phyloP scores from a whole-genome alignment of 1,140 invertebrate species.

The Calosoma granatense region DNA sequence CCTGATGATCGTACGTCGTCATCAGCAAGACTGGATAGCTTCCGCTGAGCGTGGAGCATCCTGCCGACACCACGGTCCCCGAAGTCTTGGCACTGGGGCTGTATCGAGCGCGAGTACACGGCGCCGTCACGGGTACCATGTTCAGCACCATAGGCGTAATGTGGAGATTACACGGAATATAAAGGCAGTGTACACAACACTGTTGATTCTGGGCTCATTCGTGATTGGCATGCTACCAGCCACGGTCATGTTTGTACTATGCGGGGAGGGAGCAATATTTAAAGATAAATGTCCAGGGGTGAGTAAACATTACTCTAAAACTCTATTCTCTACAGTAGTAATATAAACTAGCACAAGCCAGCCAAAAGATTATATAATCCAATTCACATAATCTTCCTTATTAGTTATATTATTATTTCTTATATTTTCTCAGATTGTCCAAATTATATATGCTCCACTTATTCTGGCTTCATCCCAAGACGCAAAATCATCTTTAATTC shows the following conservation, averaged over 20 bases:
- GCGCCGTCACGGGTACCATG: neutral
- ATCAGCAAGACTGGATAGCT: conserved; percentile 39
- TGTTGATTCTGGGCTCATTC: conserved; percentile 57
- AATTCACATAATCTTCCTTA: too few relatives aligned
- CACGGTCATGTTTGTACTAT: conserved; percentile 39
- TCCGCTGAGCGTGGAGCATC: conserved; percentile 30
- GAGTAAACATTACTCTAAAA: neutral
- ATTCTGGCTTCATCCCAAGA: too few relatives aligned
- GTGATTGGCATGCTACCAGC: conserved; percentile 55
- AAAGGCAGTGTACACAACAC: conserved; percentile 55
- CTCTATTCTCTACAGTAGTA: neutral
- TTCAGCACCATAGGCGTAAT: neutral
- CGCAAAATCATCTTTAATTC: too few relatives aligned
- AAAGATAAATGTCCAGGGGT: too few relatives aligned
- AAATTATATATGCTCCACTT: too few relatives aligned
- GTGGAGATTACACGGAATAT: conserved; percentile 38
- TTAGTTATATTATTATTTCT: too few relatives aligned
- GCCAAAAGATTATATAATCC: too few relatives aligned
- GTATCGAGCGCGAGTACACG: neutral
- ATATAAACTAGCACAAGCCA: too few relatives aligned
- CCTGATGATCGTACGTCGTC: conserved; percentile 41
- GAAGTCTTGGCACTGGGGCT: conserved; percentile 11
- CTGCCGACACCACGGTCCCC: conserved; percentile 17
- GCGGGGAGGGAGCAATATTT: too few relatives aligned
- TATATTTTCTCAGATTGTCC: too few relatives aligned